Conservation (phyloP, 2,797 vertebrate species). For the Cottoperca gobio region DNA sequence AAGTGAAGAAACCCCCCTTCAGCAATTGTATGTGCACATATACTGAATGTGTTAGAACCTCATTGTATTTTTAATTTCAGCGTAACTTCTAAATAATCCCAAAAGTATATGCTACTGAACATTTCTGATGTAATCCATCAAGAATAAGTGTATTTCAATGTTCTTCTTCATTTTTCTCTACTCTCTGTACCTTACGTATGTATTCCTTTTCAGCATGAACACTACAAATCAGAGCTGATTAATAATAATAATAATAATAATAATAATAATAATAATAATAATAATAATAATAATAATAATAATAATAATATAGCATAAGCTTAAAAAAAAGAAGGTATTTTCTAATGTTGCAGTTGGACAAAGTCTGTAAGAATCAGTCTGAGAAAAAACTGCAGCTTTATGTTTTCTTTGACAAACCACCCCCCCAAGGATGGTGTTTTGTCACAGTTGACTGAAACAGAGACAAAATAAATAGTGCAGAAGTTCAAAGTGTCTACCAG, state of each 20-base stretch:
- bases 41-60: not conserved
- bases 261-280: not conserved
- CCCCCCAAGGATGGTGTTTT: constrained; percentile 49
- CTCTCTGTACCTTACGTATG: no score
- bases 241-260: no score
- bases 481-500: constrained; percentile 51
- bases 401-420: constrained; percentile 54
- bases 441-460: constrained; percentile 55
- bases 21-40: not conserved
- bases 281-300: not conserved
- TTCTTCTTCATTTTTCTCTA: not conserved
- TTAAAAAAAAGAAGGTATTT: not conserved
- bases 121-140: not conserved
- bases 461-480: constrained; percentile 66
- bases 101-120: not conserved
- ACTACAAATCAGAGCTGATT: no score
- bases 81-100: not conserved
- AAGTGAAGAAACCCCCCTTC: not conserved
- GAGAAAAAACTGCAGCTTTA: not conserved
- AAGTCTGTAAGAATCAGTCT: not conserved
- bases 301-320: not conserved
- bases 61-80: not conserved
- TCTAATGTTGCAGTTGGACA: constrained; percentile 4
- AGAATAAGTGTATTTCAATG: not conserved
- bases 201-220: no score